phyloP scores from a whole-genome alignment of 2,113 vertebrate genomes.

The Miniopterus natalensis region DNA sequence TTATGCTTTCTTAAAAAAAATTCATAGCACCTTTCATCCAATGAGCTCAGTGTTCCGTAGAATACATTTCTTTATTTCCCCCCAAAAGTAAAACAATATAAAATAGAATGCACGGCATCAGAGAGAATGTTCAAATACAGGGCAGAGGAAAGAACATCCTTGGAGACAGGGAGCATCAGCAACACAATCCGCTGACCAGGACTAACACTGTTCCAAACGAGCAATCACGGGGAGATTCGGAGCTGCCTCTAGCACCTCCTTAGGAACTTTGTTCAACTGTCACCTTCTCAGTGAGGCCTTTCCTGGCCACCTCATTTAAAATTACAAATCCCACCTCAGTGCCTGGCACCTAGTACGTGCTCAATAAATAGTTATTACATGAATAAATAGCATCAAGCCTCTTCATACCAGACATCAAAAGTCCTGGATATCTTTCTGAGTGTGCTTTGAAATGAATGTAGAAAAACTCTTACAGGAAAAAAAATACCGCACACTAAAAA shows the following conservation, averaged over 20 bases:
- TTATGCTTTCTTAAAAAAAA: constrained; percentile 53
- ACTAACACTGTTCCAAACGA: background rate
- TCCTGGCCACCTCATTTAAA: background rate
- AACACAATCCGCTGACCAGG: too few relatives aligned
- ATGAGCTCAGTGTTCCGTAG: background rate
- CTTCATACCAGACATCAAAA: constrained; percentile 1
- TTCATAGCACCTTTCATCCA: constrained; percentile 36
- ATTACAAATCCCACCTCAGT: background rate
- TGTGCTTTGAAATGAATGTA: background rate
- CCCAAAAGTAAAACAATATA: background rate
- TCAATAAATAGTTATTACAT: background rate
- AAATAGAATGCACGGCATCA: background rate
- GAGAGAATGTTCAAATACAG: background rate
- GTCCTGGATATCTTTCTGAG: background rate
- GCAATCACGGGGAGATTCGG: rapidly evolving
- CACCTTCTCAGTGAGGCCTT: background rate
- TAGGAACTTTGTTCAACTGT: background rate
- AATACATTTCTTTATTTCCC: background rate
- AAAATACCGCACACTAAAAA: constrained; percentile 52
- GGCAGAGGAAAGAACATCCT: background rate
- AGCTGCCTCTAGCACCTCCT: background rate
- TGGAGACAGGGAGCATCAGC: background rate
- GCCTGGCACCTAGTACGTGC: background rate
- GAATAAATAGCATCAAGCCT: background rate
- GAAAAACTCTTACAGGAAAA: background rate